Conservation (phyloP, 2,797 vertebrate genomes). For the Hybognathus amarus region DNA sequence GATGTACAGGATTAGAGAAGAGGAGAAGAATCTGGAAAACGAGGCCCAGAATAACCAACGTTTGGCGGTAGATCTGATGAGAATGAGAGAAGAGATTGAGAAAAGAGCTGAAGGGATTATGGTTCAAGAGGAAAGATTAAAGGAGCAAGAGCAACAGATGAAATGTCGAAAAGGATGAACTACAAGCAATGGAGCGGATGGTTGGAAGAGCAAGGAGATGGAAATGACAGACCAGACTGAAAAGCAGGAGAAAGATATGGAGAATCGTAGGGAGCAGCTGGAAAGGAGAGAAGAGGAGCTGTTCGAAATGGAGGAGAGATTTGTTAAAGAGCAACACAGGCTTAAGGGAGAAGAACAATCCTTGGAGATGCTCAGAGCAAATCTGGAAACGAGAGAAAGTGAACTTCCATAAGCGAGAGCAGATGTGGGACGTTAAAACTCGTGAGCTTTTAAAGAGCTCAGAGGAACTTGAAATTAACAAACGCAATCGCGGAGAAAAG, state of each 20-base stretch:
- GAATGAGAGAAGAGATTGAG: conserved; percentile 27
- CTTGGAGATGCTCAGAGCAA: conserved; percentile 25
- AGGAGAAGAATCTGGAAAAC: conserved; percentile 42
- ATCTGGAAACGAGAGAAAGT: conserved; percentile 40
- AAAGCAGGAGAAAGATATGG: conserved; percentile 49
- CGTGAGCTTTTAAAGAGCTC: conserved; percentile 35
- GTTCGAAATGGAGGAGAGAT: conserved; percentile 26
- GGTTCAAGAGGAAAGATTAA: conserved; percentile 31
- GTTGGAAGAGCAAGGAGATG: conserved; percentile 36
- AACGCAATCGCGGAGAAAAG: conserved; percentile 33
- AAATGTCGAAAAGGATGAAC: conserved; percentile 31
- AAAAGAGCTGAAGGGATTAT: conserved; percentile 29
- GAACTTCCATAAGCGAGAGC: conserved; percentile 45
- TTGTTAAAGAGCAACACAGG: conserved; percentile 35
- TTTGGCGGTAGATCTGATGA: conserved; percentile 22
- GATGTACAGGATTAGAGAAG: conserved; percentile 41
- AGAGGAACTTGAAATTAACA: conserved; percentile 48
- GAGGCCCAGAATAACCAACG: conserved; percentile 34
- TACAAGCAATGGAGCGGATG: conserved; percentile 22
- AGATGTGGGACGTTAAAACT: conserved; percentile 30
- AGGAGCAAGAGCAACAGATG: conserved; percentile 34
- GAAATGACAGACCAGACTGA: conserved; percentile 36
- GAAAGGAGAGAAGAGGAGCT: conserved; percentile 39
- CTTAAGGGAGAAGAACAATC: conserved; percentile 36
- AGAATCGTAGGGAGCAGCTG: conserved; percentile 34